A percentile compares a stretch with the other conserved stretches of the same genome.
Evolutionary conservation across 2,113 vertebrate species (phyloP).

Genomic region (Elephantulus edwardii): DNA sequence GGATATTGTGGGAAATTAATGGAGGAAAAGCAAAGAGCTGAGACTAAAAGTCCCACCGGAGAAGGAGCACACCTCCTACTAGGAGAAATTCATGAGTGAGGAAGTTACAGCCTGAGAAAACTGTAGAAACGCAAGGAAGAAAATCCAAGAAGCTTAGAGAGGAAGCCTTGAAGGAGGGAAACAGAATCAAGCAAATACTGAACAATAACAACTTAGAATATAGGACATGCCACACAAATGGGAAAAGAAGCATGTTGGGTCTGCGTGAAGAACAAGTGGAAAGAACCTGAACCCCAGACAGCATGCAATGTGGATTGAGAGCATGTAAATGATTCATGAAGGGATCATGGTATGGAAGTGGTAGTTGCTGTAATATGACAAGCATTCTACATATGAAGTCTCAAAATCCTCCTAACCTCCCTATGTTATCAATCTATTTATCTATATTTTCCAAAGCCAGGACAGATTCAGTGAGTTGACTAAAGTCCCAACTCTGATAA

Average conservation of each 20-base stretch:
- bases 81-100: background rate
- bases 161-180: slow-evolving; percentile 15
- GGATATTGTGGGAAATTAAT: slow-evolving; percentile 34
- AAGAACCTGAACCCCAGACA: background rate
- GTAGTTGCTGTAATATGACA: background rate
- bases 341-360: background rate
- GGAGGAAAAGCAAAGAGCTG: slow-evolving; percentile 30
- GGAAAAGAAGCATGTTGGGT: background rate
- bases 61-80: background rate
- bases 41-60: slow-evolving; percentile 13
- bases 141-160: slow-evolving; percentile 9
- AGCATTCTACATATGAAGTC: background rate
- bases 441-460: background rate
- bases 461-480: background rate
- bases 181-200: background rate
- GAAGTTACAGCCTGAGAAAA: background rate
- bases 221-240: background rate
- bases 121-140: background rate
- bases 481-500: background rate
- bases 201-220: background rate
- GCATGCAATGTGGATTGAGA: background rate
- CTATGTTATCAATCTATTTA: background rate
- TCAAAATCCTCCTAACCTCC: background rate
- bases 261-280: background rate
- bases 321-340: slow-evolving; percentile 1